Base-by-base conservation (phyloP, 1,140 invertebrate species). In the Papilio xuthus region DNA sequence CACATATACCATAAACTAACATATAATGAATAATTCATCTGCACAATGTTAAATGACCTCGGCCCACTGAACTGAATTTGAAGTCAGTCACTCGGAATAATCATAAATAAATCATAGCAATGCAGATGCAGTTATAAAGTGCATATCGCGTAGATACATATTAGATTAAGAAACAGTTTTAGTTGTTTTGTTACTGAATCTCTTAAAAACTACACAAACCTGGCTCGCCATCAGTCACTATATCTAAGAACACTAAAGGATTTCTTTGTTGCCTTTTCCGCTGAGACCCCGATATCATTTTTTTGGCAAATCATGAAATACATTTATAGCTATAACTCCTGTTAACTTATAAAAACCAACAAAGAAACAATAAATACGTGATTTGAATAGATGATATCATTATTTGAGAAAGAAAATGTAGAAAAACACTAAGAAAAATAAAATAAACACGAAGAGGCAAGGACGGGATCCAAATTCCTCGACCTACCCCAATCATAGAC, bases 231-330 rank as follows among this genome's bases (percentile, higher is more conserved):
- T 92, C 90, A 77, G 92, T 92, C 69, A 87, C 83, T 78, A 93
- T 90, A 84, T 93, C 92, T 78, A 93, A 87, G 83, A 89, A 93
- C 79, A 93, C 91, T 71, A 93, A 79, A 75, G 89, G 89, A 84
- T 93, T 93, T 78, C 83, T 92, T 89, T 90, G 86, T 89, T 84
- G 53, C 10, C 18, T 28, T 69, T 85, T 84, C 75, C 77, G 79
- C 67, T 86, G 80, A 32, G 79, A 83, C 78, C 79, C 82, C 63
- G 88, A 80, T 85, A 86, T 84, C 84, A 90, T 89, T 77, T 80
- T 37, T 88, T 77, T 72, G 76, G 23, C 76, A 76, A 76, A 75
- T 80, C 50, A 76, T 76, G 74, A 63, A 76, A 76, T 76, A 75
- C 47, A 75, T 75, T 20, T 63, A 76, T 41, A 42, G 56, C 53